phyloP scores from a whole-genome alignment of 1,140 invertebrate genomes.

The Akabosia matsudoensis region DNA sequence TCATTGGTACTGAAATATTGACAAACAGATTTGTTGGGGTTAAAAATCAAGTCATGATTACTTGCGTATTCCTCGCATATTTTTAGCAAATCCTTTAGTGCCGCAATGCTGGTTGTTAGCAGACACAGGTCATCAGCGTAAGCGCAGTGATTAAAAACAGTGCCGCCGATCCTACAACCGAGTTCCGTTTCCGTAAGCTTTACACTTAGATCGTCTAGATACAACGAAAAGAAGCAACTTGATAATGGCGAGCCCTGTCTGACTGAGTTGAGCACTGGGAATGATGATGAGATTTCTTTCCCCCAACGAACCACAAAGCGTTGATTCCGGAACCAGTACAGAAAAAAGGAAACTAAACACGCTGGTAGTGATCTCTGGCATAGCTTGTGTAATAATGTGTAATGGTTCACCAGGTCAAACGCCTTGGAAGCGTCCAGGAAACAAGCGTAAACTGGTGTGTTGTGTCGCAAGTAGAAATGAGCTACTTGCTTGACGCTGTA shows the following conservation, averaged over 20 bases:
- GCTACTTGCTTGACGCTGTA: neutral
- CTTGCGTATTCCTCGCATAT: neutral
- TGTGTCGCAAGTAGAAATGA: neutral
- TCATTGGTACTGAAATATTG: neutral
- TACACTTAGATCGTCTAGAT: neutral
- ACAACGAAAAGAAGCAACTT: slow-evolving; percentile 1
- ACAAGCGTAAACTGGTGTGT: neutral
- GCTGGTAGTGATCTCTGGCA: neutral
- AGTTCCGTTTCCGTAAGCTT: neutral
- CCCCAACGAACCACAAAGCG: neutral
- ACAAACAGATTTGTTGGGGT: neutral
- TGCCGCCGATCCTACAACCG: neutral
- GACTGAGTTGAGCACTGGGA: neutral
- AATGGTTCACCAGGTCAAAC: neutral
- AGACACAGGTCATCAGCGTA: slow-evolving; percentile 13
- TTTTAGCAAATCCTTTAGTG: neutral
- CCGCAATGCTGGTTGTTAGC: neutral
- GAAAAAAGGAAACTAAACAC: neutral
- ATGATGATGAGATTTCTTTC: neutral
- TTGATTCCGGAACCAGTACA: neutral
- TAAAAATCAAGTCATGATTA: neutral
- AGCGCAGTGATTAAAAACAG: neutral
- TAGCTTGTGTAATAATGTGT: neutral
- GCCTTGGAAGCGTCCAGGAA: slow-evolving; percentile 12
- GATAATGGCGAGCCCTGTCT: neutral